phyloP scores from a whole-genome alignment of 2,113 vertebrate species.

The Scopus umbretta region DNA sequence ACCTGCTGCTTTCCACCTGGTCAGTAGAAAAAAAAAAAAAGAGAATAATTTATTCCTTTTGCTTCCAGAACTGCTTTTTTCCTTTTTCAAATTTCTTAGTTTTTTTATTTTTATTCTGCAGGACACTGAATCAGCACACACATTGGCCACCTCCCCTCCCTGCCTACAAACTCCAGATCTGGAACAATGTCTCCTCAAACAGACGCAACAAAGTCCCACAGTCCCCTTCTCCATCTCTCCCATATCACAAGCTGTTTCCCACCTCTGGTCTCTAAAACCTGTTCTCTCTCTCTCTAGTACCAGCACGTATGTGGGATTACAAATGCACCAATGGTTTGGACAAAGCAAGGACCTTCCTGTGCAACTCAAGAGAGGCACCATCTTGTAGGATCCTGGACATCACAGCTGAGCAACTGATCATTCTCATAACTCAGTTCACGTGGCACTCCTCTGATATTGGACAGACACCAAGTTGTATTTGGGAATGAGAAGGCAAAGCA shows the following conservation, averaged over 20 bases:
- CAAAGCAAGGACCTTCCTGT: background rate
- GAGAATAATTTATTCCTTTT: background rate
- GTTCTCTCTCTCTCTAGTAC: background rate
- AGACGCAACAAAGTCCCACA: background rate
- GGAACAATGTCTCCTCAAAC: background rate
- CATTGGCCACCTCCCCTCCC: background rate
- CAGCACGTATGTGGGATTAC: rapidly evolving
- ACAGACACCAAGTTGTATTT: background rate
- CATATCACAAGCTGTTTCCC: background rate
- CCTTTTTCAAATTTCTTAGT: background rate
- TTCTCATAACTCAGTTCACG: background rate
- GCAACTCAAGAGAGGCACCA: background rate
- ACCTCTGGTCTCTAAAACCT: background rate
- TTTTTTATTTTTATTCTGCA: background rate
- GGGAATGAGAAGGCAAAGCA: background rate
- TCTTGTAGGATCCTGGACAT: background rate
- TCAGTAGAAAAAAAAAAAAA: background rate
- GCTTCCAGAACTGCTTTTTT: background rate
- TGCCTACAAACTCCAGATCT: background rate
- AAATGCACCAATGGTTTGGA: rapidly evolving
- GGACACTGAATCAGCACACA: background rate
- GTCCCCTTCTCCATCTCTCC: background rate
- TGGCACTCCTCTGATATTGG: background rate
- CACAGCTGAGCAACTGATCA: background rate
- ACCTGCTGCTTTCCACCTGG: background rate